phyloP scores from a whole-genome alignment of 2,113 vertebrate species.

The Cynoglossus semilaevis region DNA sequence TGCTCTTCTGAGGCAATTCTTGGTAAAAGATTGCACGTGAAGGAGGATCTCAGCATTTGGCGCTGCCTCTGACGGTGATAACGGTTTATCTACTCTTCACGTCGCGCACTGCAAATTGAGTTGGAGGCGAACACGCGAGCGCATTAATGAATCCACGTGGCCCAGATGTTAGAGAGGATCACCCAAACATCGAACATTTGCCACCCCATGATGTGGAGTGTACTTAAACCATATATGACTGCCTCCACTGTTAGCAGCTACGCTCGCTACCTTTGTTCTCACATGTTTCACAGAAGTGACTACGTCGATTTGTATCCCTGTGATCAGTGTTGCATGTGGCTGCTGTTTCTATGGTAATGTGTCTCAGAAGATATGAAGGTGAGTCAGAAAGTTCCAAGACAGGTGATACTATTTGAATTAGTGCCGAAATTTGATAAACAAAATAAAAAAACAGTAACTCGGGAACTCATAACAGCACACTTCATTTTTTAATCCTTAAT shows the following conservation, averaged over 20 bases:
- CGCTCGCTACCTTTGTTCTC: not conserved
- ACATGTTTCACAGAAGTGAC: not conserved
- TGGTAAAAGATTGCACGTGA: not conserved
- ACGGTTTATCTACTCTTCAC: not conserved
- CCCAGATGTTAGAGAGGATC: slow-evolving; percentile 7
- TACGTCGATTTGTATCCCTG: not conserved
- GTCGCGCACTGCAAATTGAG: not conserved
- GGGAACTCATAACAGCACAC: too few species aligned
- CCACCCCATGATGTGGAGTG: not conserved
- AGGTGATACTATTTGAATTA: too few species aligned
- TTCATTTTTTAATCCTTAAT: too few species aligned
- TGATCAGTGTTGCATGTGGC: slow-evolving; percentile 11
- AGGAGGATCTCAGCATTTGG: not conserved
- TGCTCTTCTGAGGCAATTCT: not conserved
- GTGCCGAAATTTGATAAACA: too few species aligned
- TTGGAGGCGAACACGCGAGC: slow-evolving; percentile 5
- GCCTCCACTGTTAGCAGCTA: not conserved
- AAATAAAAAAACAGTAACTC: too few species aligned
- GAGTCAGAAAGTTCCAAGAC: too few species aligned
- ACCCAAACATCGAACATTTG: slow-evolving; percentile 11
- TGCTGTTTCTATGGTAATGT: not conserved
- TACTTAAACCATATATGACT: not conserved
- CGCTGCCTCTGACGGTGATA: not conserved
- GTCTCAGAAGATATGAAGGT: too few species aligned
- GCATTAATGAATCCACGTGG: slow-evolving; percentile 8